phyloP scores from a whole-genome alignment of 2,888 invertebrate genomes.

The Pediacus dermestoides region DNA sequence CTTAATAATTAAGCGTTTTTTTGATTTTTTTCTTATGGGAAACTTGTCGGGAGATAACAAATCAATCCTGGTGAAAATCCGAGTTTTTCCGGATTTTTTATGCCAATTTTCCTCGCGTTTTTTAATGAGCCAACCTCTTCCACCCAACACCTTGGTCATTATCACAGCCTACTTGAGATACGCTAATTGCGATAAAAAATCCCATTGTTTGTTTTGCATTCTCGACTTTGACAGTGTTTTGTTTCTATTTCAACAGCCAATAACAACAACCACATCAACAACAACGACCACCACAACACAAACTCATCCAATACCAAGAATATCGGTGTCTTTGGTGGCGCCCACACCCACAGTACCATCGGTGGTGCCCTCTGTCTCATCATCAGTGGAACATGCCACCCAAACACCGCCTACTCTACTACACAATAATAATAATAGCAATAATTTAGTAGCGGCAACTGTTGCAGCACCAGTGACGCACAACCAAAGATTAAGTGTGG shows the following conservation, averaged over 20 bases:
- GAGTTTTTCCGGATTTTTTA: no score
- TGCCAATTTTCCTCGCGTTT: no score
- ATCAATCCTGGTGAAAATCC: no score
- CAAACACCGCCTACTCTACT: constrained; percentile 10
- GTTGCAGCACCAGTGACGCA: not conserved
- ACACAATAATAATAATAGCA: constrained; percentile 11
- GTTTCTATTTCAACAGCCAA: constrained; percentile 24
- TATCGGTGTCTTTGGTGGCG: constrained; percentile 30
- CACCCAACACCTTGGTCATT: no score
- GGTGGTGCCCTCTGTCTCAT: constrained; percentile 17
- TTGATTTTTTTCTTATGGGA: no score
- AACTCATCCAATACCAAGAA: constrained; percentile 29
- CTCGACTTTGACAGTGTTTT: constrained; percentile 6
- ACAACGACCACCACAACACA: constrained; percentile 23
- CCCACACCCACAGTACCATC: constrained; percentile 23
- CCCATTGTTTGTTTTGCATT: no score
- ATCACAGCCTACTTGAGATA: no score
- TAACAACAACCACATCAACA: no score
- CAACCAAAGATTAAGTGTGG: constrained; percentile 7
- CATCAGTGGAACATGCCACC: constrained; percentile 16
- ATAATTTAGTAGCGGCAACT: not conserved
- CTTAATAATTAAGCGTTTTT: no score
- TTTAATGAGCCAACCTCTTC: no score
- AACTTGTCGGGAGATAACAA: no score
- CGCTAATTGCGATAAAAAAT: no score